Evolutionary conservation across 2,888 invertebrate species (phyloP), one percentile per base, ranked within the genome.

Genomic region (Geophilus truncorum): DNA sequence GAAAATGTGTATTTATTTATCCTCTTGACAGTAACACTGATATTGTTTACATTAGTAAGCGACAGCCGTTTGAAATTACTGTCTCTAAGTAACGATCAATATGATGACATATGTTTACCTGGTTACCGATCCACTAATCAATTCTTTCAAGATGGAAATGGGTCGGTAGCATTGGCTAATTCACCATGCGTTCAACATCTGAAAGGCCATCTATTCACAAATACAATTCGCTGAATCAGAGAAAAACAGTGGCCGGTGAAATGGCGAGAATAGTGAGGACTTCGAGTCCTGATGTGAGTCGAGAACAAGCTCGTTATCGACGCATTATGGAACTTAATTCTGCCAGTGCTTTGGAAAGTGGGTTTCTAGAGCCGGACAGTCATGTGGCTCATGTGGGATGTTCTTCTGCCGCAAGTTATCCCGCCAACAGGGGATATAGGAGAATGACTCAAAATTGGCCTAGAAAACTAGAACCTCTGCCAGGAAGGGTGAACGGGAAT

Each of bases 241-340:
- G 70, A 12, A 70, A 28, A 28, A 70, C 70, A 28, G 70, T 70
- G 25, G 70, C 70, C 0, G 70, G 70, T 25, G 77, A 32, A 32
- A 77, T 77, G 77, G 77, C 77, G 7, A 32, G 77, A 36, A 36
- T 1, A 6, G 32, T 77, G 12, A 32, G 36, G 7, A 78, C 78
- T 18, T 36, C 78, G 18, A 45, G 78, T 45, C 78, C 78, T 12
- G 78, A 78, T 23, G 78, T 78, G 25, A 78, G 45, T 45, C 78
- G 78, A 28, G 78, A 78, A 28, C 78, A 78, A 45, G 78, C 78
- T 40, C 78, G 78, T 45, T 78, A 78, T 15, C 45, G 51, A n/a
- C 78, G 78, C 28, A 34, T 78, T 40, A 78, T 78, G 78, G 36
- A 78, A 45, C 36, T 78, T 18, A 78, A 40, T 28, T 78, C 78